These are phyloP conservation scores for Lymantria monacha DNA, from an alignment of 2,888 invertebrate species.

Conservation along the genomic window DNA sequence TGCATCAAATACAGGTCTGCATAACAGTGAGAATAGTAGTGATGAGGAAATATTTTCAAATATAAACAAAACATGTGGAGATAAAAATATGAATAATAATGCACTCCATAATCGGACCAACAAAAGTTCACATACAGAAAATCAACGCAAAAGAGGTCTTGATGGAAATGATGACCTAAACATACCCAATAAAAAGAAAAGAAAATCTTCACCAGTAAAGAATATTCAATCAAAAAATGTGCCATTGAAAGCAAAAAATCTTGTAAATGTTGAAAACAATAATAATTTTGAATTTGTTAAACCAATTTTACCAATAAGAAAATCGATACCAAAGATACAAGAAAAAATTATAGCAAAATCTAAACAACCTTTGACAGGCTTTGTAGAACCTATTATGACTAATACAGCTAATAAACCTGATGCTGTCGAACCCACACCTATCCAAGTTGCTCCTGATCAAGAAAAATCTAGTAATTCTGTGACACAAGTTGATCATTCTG, in stretches of 20 bases:
- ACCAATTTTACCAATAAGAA: slow-evolving; percentile 50
- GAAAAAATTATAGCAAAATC: slow-evolving; percentile 48
- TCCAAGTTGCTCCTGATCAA: slow-evolving; percentile 11
- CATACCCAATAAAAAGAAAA: slow-evolving; percentile 40
- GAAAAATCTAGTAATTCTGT: slow-evolving; percentile 20
- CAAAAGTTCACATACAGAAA: slow-evolving; percentile 1
- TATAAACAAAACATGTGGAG: slow-evolving; percentile 15
- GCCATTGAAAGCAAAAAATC: slow-evolving; percentile 15
- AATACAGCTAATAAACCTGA: background rate
- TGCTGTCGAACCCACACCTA: background rate
- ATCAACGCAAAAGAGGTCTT: slow-evolving; percentile 34
- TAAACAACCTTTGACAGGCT: slow-evolving; percentile 28
- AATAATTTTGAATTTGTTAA: slow-evolving; percentile 56
- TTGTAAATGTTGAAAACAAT: background rate
- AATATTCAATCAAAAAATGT: slow-evolving; percentile 15
- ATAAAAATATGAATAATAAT: slow-evolving; percentile 20
- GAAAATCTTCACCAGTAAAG: slow-evolving; percentile 37
- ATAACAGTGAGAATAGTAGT: slow-evolving; percentile 31
- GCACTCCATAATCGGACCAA: background rate
- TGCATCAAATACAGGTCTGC: slow-evolving; percentile 6
- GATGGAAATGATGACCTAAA: slow-evolving; percentile 32
- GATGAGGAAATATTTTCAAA: slow-evolving; percentile 53
- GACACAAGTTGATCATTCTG: slow-evolving; percentile 13
- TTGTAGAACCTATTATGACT: slow-evolving; percentile 8
- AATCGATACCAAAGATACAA: slow-evolving; percentile 35